A percentile compares a stretch with the other conserved stretches of the same genome.
Conservation (phyloP, 2,797 vertebrate genomes). For the Sebastes hubbsi region DNA sequence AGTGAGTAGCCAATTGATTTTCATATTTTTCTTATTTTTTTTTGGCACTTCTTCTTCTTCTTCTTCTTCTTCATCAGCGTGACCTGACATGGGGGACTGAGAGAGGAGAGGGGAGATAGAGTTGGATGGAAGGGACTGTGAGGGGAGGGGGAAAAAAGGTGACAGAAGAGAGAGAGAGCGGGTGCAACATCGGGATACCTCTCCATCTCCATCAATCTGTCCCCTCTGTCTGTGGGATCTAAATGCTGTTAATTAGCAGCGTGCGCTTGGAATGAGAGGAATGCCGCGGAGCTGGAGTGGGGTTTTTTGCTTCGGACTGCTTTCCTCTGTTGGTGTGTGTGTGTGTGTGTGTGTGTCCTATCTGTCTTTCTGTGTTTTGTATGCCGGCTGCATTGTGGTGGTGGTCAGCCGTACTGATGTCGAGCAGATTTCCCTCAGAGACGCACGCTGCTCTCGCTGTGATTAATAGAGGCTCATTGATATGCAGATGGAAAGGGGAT, state of each 20-base stretch:
- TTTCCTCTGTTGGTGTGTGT: not conserved
- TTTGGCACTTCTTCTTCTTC: slow-evolving; percentile 36
- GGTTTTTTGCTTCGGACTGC: slow-evolving; percentile 52
- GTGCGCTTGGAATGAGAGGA: slow-evolving; percentile 77
- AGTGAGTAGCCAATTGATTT: slow-evolving; percentile 67
- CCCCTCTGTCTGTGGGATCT: slow-evolving; percentile 55
- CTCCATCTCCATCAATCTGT: slow-evolving; percentile 59
- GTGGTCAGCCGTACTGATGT: slow-evolving; percentile 46
- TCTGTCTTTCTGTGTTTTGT: slow-evolving; percentile 31
- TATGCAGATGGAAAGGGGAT: slow-evolving; percentile 63
- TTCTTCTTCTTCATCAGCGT: slow-evolving; percentile 24
- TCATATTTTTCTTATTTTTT: slow-evolving; percentile 22
- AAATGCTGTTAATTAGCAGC: slow-evolving; percentile 70
- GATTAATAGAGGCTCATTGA: slow-evolving; percentile 69
- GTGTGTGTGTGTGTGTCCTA: not conserved
- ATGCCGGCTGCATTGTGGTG: slow-evolving; percentile 30
- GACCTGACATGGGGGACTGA: slow-evolving; percentile 33
- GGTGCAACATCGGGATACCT: slow-evolving; percentile 36
- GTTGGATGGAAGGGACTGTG: slow-evolving; percentile 49
- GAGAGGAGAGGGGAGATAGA: slow-evolving; percentile 23
- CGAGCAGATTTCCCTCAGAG: slow-evolving; percentile 38
- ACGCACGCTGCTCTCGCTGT: slow-evolving; percentile 45
- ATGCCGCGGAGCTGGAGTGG: slow-evolving; percentile 66
- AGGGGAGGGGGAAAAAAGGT: not conserved
- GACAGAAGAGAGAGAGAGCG: slow-evolving; percentile 49